Percentiles rank a stretch among this genome's conserved stretches.
phyloP scores from a whole-genome alignment of 1,140 invertebrate species.

The Calephelis virginiensis region DNA sequence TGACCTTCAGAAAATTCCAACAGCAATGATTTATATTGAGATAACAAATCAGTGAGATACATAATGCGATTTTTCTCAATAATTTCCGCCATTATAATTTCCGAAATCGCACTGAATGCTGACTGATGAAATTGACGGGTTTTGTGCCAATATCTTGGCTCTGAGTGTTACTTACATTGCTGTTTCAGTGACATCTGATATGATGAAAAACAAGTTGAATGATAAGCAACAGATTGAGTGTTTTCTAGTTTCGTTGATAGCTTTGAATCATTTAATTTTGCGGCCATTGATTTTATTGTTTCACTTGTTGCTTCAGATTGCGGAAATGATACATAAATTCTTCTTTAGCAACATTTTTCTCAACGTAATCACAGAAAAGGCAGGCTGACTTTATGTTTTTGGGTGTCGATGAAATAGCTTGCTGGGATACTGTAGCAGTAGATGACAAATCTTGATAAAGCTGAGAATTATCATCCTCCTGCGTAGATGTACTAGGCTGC shows the following conservation, averaged over 20 bases:
- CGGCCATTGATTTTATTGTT: background rate
- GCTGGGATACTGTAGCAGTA: too few relatives aligned
- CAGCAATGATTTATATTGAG: constrained; percentile 14
- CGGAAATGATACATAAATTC: constrained; percentile 1
- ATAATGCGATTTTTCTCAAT: constrained; percentile 15
- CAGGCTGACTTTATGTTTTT: background rate
- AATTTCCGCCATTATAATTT: constrained; percentile 1
- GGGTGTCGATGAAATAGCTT: background rate
- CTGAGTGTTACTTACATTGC: background rate
- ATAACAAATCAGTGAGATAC: constrained; percentile 11
- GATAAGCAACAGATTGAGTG: background rate
- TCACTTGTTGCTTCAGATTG: background rate
- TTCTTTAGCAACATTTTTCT: constrained; percentile 6
- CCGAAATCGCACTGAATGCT: constrained; percentile 15
- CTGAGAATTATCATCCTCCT: too few relatives aligned
- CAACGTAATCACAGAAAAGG: background rate
- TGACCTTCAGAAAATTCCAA: constrained; percentile 6
- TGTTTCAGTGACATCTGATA: constrained; percentile 4
- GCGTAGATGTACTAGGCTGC: too few relatives aligned
- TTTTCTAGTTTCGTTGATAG: background rate
- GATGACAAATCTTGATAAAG: too few relatives aligned
- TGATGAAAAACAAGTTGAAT: constrained; percentile 2
- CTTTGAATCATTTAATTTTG: background rate
- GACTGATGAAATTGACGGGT: constrained; percentile 10
- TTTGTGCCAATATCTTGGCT: constrained; percentile 2